Base-by-base conservation (phyloP, 2,888 invertebrate genomes). In the Heliconius charithonia region DNA sequence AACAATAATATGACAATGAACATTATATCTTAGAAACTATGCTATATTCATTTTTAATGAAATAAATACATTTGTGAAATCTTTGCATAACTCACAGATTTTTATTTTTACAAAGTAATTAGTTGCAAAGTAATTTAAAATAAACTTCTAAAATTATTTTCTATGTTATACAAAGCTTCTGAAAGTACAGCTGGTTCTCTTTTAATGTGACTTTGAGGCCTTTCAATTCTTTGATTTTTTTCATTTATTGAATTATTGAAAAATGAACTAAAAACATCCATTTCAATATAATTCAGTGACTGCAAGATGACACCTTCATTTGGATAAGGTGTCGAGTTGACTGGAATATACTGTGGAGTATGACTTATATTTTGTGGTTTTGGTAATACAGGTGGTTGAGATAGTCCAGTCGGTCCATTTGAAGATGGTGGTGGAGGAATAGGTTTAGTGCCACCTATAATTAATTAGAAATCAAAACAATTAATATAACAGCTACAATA, bases 271-370 rank as follows among this genome's bases (percentile, higher is more conserved):
- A 95, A 90, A 29, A 92, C 93, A 89, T 95, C 95, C 92, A 95
- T 93, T 85, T 95, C 93, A 79, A 95, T 93, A 81, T 95, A 95
- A 83, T 95, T 95, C 2, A 95, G 88, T 37, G 95, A 95, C 81
- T 93, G 90, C 22, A 94, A 86, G 82, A 95, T 92, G 10, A 95
- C 82, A 32, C 95, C 94, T 76, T 90, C 91, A 82, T 93, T 90
- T 29, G 95, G 95, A 80, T 93, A 95, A 32, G 95, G 95, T 45
- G 93, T 93, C 37, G 85, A 67, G 27, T 87, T 80, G 41, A 79
- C 45, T 80, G 85, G 79, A 71, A 69, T 85, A 27, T 87, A 84
- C 71, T 87, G 81, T 77, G 83, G 78, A 62, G 77, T 77, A 25
- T 84, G 76, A 72, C 79, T 82, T 32, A 85, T 81, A 62, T 83